Evolutionary conservation across 2,113 vertebrate species (phyloP).

Genomic region (Urocynchramus pylzowi): DNA sequence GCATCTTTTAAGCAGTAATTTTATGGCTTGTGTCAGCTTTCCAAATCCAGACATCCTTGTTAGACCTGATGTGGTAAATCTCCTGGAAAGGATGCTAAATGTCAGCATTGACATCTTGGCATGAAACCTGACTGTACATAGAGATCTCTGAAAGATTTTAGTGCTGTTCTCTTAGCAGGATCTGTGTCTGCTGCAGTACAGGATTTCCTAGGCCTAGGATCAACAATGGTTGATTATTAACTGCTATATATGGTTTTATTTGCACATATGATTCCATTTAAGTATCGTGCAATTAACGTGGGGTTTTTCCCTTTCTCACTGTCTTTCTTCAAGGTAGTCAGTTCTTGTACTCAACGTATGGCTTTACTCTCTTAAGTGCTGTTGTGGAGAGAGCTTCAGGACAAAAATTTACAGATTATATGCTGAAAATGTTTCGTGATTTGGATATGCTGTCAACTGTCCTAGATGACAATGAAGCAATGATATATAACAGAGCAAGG

Average conservation of each 20-base stretch:
- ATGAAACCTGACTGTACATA: neutral
- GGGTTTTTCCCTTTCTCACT: neutral
- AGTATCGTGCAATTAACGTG: neutral
- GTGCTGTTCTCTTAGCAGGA: neutral
- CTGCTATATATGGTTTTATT: neutral
- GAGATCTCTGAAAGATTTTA: neutral
- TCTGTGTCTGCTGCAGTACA: neutral
- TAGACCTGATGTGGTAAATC: neutral
- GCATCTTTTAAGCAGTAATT: neutral
- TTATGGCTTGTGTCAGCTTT: neutral
- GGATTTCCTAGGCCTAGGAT: neutral
- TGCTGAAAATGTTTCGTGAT: conserved; percentile 90
- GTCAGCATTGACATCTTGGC: neutral
- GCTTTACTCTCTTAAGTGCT: conserved; percentile 90
- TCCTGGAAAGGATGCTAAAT: neutral
- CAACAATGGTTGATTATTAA: neutral
- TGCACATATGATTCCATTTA: neutral
- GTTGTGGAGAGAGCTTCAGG: conserved; percentile 88
- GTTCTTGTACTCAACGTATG: conserved; percentile 94
- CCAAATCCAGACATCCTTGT: neutral
- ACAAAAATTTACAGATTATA: conserved; percentile 86
- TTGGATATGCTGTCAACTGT: conserved; percentile 91
- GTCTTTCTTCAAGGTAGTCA: conserved; percentile 80
- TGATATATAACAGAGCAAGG: conserved; percentile 97
- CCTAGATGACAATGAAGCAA: conserved; percentile 89